Percentiles rank a stretch among this genome's conserved stretches.
phyloP scores from a whole-genome alignment of 2,113 vertebrate species.

The Synchiropus splendidus region DNA sequence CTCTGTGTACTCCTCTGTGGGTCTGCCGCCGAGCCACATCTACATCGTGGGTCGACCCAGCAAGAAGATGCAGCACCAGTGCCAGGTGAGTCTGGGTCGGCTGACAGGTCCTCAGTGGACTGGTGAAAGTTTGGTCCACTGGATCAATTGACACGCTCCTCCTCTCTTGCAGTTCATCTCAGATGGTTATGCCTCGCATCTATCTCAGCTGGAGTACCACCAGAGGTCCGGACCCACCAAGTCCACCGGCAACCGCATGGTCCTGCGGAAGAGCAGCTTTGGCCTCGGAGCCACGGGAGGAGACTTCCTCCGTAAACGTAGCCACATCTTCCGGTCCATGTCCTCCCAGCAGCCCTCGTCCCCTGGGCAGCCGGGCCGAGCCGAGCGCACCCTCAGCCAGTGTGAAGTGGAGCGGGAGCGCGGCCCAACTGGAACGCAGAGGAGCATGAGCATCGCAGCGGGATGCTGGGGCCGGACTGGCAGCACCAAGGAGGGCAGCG shows the following conservation, averaged over 20 bases:
- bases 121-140: not conserved
- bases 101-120: not conserved
- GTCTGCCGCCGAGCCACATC: constrained; percentile 85
- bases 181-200: constrained; percentile 88
- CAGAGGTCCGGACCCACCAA: constrained; percentile 86
- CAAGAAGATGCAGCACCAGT: constrained; percentile 93
- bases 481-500: constrained; percentile 67
- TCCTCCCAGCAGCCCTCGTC: constrained; percentile 79
- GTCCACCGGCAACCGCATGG: constrained; percentile 82
- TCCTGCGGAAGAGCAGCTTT: constrained; percentile 92
- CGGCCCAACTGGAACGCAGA: constrained; percentile 64
- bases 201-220: constrained; percentile 91
- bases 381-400: constrained; percentile 85
- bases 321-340: constrained; percentile 91
- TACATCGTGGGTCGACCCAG: constrained; percentile 93
- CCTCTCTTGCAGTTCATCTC: constrained; percentile 79
- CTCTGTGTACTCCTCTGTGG: constrained; percentile 86
- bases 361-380: constrained; percentile 55
- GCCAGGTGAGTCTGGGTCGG: constrained; percentile 72
- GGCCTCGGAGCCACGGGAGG: constrained; percentile 80
- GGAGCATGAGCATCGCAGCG: constrained; percentile 89
- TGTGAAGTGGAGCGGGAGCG: constrained; percentile 74
- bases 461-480: constrained; percentile 89
- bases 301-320: constrained; percentile 92
- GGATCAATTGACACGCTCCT: no score